A percentile compares a stretch with the other conserved stretches of the same genome.
phyloP scores from a whole-genome alignment of 2,888 invertebrate genomes.

The Agrochola circellaris region DNA sequence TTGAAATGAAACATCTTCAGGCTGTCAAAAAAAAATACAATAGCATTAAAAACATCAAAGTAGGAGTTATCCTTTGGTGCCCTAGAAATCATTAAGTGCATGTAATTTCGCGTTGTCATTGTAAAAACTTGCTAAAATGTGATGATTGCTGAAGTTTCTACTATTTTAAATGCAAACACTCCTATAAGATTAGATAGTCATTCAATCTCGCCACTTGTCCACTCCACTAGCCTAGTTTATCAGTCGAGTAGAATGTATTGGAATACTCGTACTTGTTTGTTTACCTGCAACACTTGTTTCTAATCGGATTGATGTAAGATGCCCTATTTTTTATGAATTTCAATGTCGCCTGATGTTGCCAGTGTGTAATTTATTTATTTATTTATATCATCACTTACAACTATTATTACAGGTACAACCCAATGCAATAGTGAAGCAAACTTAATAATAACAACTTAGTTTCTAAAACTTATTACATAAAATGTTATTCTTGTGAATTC shows the following conservation, averaged over 20 bases:
- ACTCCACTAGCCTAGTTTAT: conserved; percentile 10
- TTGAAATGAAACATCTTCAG: neutral
- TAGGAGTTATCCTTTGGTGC: neutral
- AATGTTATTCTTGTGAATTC: too few relatives aligned
- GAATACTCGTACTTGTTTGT: conserved; percentile 19
- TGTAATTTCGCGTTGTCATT: neutral
- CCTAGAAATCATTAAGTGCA: neutral
- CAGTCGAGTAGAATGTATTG: conserved; percentile 18
- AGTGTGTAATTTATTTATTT: too few relatives aligned
- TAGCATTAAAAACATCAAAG: neutral
- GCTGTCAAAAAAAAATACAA: neutral
- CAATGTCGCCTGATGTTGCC: neutral
- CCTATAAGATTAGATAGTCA: neutral
- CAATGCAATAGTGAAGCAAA: too few relatives aligned
- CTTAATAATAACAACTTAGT: too few relatives aligned
- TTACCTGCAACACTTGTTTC: neutral
- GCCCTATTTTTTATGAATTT: conserved; percentile 8
- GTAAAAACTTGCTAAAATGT: neutral
- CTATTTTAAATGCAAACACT: conserved; percentile 8
- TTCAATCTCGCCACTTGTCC: conserved; percentile 1
- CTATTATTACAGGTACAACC: too few relatives aligned
- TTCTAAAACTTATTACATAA: too few relatives aligned
- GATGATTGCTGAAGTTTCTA: neutral
- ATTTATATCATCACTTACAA: too few relatives aligned
- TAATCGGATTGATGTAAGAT: neutral